A percentile compares a stretch with the other conserved stretches of the same genome.
These are phyloP conservation scores for Ascidia mentula DNA, from an alignment of 23 tunicate genomes.

Conservation along the genomic window DNA sequence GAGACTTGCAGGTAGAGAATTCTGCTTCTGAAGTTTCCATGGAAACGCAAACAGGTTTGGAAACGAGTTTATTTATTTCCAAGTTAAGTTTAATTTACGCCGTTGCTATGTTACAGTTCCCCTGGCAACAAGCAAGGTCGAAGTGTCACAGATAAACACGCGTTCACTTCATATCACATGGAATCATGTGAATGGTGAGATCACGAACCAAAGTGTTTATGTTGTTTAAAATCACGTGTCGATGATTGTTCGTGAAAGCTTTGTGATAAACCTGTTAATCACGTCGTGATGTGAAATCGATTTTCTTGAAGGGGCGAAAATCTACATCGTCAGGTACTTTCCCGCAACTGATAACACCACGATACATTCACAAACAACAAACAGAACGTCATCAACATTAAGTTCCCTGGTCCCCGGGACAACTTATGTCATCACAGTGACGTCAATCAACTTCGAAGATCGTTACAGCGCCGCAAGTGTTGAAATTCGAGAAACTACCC, in stretches of 20 bases:
- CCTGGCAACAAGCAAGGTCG: background rate
- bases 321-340: background rate
- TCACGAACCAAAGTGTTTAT: no score
- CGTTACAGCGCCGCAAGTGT: conserved; percentile 43
- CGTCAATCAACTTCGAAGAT: conserved; percentile 14
- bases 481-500: background rate
- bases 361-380: background rate
- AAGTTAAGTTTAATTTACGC: no score
- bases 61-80: background rate
- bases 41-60: conserved; percentile 38
- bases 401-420: conserved; percentile 11
- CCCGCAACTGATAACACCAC: background rate
- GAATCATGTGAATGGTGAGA: background rate
- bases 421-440: conserved; percentile 21
- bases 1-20: conserved; percentile 18
- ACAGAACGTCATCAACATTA: background rate
- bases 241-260: no score
- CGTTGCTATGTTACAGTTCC: no score
- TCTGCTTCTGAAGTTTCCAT: conserved; percentile 4
- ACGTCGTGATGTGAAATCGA: background rate
- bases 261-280: no score
- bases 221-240: no score
- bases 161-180: background rate
- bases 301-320: background rate
- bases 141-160: background rate